Evolutionary conservation across 2,797 vertebrate species (phyloP).

Genomic region (Pteropus rufus): DNA sequence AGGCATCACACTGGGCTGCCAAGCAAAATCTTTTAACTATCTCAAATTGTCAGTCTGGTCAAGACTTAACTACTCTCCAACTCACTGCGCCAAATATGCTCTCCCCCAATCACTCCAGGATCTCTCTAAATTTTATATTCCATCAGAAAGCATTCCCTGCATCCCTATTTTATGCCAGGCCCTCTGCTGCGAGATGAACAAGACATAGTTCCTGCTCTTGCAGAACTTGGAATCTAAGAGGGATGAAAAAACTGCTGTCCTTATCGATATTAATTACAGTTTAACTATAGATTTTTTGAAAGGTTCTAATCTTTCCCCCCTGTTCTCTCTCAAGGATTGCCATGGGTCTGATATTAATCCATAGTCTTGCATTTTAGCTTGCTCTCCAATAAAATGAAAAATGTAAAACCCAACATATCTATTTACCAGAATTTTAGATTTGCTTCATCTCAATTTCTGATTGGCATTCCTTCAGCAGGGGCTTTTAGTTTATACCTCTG

Average conservation of each 20-base stretch:
- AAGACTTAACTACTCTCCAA: not conserved
- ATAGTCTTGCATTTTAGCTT: not conserved
- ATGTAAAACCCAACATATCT: not conserved
- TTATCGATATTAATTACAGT: not conserved
- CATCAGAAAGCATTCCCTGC: not conserved
- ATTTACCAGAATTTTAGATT: not conserved
- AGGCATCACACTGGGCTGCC: not conserved
- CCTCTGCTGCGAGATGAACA: not conserved
- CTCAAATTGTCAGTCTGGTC: not conserved
- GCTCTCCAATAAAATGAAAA: not conserved
- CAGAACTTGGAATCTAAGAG: not conserved
- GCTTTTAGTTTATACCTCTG: not conserved
- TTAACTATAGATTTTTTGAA: not conserved
- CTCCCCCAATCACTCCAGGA: not conserved
- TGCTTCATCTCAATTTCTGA: constrained; percentile 7
- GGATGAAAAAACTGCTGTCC: no score
- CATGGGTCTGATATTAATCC: not conserved
- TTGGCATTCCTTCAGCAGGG: not conserved
- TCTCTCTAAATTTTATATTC: not conserved
- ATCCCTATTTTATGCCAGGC: not conserved
- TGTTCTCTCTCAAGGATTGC: not conserved
- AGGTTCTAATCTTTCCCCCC: not conserved
- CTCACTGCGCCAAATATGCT: not conserved
- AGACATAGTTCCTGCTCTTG: not conserved
- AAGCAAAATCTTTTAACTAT: not conserved